A percentile compares a stretch with the other conserved stretches of the same genome.
phyloP scores from a whole-genome alignment of 2,888 invertebrate genomes.

The Eurytoma californica region DNA sequence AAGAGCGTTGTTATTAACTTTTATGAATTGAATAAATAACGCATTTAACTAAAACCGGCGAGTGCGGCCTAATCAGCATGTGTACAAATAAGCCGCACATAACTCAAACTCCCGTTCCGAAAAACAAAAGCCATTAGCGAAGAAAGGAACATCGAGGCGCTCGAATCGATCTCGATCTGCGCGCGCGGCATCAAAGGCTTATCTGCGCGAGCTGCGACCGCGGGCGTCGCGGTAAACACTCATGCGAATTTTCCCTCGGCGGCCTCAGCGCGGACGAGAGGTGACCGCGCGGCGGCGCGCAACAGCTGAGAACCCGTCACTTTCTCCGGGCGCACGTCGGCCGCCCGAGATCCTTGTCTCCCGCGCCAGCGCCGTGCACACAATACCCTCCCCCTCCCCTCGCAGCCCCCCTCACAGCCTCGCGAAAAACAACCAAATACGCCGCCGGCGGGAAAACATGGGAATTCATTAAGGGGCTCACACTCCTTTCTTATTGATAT shows the following conservation, averaged over 20 bases:
- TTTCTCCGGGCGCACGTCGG: slow-evolving; percentile 54
- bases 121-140: background rate
- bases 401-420: background rate
- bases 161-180: background rate
- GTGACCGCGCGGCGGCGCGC: slow-evolving; percentile 32
- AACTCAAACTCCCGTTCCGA: no score
- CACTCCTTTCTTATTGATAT: no score
- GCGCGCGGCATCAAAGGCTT: slow-evolving; percentile 10
- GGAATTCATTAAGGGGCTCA: no score
- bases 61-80: background rate
- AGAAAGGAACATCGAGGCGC: background rate
- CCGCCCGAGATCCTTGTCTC: slow-evolving; percentile 48
- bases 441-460: background rate
- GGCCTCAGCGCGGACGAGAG: background rate
- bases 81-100: no score
- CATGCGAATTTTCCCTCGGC: slow-evolving; percentile 35
- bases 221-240: slow-evolving; percentile 11
- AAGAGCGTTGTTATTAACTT: background rate
- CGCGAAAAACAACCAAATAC: background rate
- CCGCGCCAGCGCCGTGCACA: background rate
- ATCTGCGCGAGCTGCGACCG: slow-evolving; percentile 19
- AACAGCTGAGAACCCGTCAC: slow-evolving; percentile 56
- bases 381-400: slow-evolving; percentile 9
- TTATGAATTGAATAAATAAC: no score
- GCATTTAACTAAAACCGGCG: background rate